These are phyloP conservation scores for Emydoidea blandingii DNA, from an alignment of 2,797 vertebrate species.

Conservation along the genomic window DNA sequence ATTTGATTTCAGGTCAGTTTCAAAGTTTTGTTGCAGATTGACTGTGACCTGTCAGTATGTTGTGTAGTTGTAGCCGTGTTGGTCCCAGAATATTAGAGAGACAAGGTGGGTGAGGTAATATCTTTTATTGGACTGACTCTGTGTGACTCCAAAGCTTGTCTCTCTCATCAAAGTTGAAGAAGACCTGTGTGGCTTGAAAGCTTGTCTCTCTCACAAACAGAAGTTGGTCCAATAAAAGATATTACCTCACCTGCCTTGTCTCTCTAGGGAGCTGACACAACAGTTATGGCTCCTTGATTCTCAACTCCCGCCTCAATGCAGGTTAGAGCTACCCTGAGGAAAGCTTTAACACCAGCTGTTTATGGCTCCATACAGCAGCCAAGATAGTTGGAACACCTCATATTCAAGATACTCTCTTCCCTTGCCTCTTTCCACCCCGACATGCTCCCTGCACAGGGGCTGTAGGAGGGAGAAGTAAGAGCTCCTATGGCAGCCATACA, in stretches of 20 bases:
- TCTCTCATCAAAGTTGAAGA: background rate
- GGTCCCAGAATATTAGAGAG: background rate
- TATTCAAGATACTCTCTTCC: constrained; percentile 1
- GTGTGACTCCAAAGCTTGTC: background rate
- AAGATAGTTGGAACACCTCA: background rate
- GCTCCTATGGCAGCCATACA: background rate
- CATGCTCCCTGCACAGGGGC: background rate
- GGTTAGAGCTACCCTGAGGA: background rate
- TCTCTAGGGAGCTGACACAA: background rate
- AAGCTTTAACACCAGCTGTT: background rate
- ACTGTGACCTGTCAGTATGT: background rate
- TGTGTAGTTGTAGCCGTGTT: background rate
- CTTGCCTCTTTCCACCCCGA: background rate
- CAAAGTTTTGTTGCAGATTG: background rate
- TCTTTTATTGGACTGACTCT: background rate
- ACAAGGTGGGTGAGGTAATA: background rate
- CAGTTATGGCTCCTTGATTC: background rate
- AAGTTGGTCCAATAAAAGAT: background rate
- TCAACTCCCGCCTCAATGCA: background rate
- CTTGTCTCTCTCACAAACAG: background rate
- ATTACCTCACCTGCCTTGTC: background rate
- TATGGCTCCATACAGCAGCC: background rate
- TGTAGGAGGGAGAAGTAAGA: background rate
- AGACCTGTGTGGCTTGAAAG: background rate
- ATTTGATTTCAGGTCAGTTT: background rate